Evolutionary conservation across 2,888 invertebrate genomes (phyloP).

Genomic region (Holacanthella duospinosa): DNA sequence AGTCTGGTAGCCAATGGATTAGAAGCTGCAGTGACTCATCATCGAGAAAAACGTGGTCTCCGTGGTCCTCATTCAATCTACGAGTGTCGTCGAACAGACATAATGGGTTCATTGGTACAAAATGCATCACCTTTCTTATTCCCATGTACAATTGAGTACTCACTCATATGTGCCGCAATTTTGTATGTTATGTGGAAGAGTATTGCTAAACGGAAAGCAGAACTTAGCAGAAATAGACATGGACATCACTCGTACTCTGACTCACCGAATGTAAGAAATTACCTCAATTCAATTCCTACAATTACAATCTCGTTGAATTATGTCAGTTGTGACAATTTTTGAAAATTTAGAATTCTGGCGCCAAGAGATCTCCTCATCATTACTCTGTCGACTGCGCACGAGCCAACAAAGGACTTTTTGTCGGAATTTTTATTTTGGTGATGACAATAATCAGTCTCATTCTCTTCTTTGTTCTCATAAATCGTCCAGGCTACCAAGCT

Average conservation of each 20-base stretch:
- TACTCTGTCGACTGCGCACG: conserved; percentile 89
- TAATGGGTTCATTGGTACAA: conserved; percentile 52
- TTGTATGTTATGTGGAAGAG: conserved; percentile 58
- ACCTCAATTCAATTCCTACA: too few relatives aligned
- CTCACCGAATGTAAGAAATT: background rate
- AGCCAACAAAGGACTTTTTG: conserved; percentile 85
- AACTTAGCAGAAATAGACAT: conserved; percentile 3
- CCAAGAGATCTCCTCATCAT: conserved; percentile 64
- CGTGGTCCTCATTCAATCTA: conserved; percentile 38
- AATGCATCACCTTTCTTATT: conserved; percentile 73
- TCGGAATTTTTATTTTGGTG: conserved; percentile 75
- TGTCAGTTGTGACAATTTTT: background rate
- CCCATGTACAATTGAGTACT: conserved; percentile 84
- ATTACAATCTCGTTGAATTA: too few relatives aligned
- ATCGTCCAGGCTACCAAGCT: conserved; percentile 64
- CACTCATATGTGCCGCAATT: conserved; percentile 78
- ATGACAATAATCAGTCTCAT: conserved; percentile 83
- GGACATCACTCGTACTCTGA: background rate
- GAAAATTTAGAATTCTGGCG: background rate
- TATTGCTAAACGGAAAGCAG: conserved; percentile 25
- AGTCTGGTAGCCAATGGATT: background rate
- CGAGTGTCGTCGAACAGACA: conserved; percentile 42
- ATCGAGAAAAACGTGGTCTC: conserved; percentile 18
- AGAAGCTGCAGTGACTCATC: background rate
- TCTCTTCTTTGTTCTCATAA: conserved; percentile 77